These are phyloP conservation scores for Helicoverpa armigera DNA, from an alignment of 1,140 invertebrate genomes.

Conservation along the genomic window DNA sequence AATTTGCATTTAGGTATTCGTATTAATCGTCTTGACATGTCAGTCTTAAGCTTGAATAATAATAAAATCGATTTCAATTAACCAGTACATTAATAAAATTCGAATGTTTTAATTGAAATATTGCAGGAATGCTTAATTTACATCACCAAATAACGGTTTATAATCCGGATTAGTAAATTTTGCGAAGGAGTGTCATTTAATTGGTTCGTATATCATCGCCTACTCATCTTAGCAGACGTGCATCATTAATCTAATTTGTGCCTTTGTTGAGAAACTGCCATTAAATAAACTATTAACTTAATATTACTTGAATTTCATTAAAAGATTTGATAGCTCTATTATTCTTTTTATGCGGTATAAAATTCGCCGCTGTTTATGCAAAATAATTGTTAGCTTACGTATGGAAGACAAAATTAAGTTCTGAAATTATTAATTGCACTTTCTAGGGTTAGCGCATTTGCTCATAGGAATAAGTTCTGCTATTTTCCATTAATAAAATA, in stretches of 20 bases:
- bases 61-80: conserved; percentile 24
- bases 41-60: conserved; percentile 9
- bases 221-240: conserved; percentile 39
- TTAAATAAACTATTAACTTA: conserved; percentile 10
- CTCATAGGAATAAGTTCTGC: too few species aligned
- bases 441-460: too few species aligned
- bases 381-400: neutral
- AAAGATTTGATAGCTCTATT: neutral
- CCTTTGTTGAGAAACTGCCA: conserved; percentile 18
- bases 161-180: conserved; percentile 38
- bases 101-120: conserved; percentile 32
- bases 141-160: conserved; percentile 8
- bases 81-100: conserved; percentile 16
- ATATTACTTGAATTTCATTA: neutral
- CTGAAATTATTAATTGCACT: too few species aligned
- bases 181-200: conserved; percentile 35
- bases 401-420: too few species aligned
- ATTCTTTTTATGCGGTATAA: neutral
- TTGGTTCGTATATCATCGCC: conserved; percentile 46
- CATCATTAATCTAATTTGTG: conserved; percentile 44
- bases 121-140: conserved; percentile 21
- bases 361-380: neutral
- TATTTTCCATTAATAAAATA: too few species aligned
- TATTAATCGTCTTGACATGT: conserved; percentile 27
- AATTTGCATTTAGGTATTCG: neutral